Percentiles rank a stretch among this genome's conserved stretches.
Evolutionary conservation across 2,797 vertebrate genomes (phyloP).

Genomic region (Rhynchotus rufescens): DNA sequence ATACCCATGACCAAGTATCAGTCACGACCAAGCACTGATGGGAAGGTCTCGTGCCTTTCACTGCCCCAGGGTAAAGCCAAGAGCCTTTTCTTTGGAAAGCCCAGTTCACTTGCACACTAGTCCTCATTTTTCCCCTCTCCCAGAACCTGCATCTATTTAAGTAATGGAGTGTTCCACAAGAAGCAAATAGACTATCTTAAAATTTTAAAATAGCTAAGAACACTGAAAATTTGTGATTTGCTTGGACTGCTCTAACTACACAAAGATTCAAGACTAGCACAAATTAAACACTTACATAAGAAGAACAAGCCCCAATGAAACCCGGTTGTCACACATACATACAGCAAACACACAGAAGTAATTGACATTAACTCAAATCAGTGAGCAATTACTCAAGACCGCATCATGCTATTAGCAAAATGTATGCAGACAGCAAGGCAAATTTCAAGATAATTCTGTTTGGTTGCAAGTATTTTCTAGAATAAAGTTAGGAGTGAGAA

Average conservation of each 20-base stretch:
- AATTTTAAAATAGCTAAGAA: not conserved
- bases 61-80: not conserved
- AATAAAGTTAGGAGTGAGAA: not conserved
- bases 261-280: not conserved
- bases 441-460: not conserved
- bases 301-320: not conserved
- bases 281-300: not conserved
- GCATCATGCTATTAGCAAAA: not conserved
- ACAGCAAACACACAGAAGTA: not conserved
- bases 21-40: not conserved
- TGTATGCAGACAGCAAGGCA: not conserved
- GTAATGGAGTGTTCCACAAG: not conserved
- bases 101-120: not conserved
- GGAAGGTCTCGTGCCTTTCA: not conserved
- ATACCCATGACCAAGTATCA: not conserved
- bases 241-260: not conserved
- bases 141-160: not conserved
- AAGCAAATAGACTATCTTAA: not conserved
- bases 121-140: not conserved
- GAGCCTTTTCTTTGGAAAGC: not conserved
- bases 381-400: not conserved
- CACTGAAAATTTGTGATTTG: not conserved
- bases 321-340: not conserved
- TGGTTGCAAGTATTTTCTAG: not conserved
- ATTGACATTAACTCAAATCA: not conserved